Evolutionary conservation across 64 coral and sea anemone species (phyloP).

Genomic region (Dendronephthya gigantea): DNA sequence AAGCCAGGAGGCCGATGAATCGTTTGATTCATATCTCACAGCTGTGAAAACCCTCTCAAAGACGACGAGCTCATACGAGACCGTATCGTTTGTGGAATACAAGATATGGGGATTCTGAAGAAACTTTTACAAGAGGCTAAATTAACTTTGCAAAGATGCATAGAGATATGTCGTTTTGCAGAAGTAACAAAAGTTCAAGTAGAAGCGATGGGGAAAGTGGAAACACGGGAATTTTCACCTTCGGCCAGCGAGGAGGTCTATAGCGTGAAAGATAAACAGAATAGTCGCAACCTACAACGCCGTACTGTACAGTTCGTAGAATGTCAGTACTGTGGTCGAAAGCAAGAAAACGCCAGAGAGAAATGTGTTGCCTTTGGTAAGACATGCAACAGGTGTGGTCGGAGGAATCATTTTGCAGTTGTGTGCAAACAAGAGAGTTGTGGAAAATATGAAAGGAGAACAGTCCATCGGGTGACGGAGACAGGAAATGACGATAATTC

Average conservation of each 20-base stretch:
- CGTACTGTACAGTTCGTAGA: too few relatives aligned
- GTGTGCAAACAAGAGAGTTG: background rate
- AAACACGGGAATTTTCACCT: background rate
- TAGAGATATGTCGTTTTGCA: slow-evolving; percentile 37
- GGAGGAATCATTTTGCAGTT: background rate
- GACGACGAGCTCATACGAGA: background rate
- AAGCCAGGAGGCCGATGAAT: background rate
- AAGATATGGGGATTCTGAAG: slow-evolving; percentile 41
- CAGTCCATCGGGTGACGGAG: background rate
- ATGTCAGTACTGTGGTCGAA: background rate
- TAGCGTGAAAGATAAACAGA: background rate
- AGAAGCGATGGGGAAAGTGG: slow-evolving; percentile 19
- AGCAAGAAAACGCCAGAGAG: background rate
- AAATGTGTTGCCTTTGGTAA: slow-evolving; percentile 15
- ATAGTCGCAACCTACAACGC: background rate
- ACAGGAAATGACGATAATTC: background rate
- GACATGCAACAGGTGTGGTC: slow-evolving; percentile 9
- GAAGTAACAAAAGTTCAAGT: slow-evolving; percentile 56
- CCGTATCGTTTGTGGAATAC: background rate
- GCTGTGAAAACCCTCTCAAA: background rate
- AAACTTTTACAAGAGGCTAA: slow-evolving; percentile 44
- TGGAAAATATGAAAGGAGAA: background rate
- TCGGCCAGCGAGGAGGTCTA: background rate
- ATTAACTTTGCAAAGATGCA: slow-evolving; percentile 44
- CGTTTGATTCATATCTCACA: background rate